Percentiles rank a stretch among this genome's conserved stretches.
These are phyloP conservation scores for Pasiphila rectangulata DNA, from an alignment of 2,888 invertebrate species.

Conservation along the genomic window DNA sequence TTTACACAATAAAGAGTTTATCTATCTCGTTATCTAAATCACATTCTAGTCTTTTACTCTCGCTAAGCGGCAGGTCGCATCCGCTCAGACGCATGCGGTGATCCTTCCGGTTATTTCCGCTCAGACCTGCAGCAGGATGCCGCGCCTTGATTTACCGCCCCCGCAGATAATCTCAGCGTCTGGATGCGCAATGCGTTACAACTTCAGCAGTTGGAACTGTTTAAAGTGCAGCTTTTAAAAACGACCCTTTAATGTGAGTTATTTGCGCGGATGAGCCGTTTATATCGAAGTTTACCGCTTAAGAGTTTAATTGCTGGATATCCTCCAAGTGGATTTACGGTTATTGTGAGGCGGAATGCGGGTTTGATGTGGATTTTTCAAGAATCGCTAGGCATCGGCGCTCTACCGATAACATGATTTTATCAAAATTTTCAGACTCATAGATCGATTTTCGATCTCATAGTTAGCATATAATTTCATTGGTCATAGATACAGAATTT, in stretches of 20 bases:
- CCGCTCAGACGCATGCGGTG: neutral
- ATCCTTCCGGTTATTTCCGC: too few relatives aligned
- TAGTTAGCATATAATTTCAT: too few relatives aligned
- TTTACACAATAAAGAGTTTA: too few relatives aligned
- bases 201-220: constrained; percentile 26
- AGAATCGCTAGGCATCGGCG: neutral
- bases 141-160: neutral
- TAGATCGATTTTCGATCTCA: too few relatives aligned
- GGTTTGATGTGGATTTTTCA: neutral
- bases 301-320: constrained; percentile 27
- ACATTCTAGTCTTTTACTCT: too few relatives aligned
- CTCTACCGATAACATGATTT: too few relatives aligned
- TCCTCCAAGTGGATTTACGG: constrained; percentile 18
- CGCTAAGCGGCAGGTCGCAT: too few relatives aligned
- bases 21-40: too few relatives aligned
- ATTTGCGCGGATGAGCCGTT: constrained; percentile 22
- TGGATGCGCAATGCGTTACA: constrained; percentile 21
- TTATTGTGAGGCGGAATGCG: constrained; percentile 9
- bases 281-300: constrained; percentile 24
- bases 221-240: constrained; percentile 28
- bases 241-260: constrained; percentile 26
- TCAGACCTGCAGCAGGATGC: neutral
- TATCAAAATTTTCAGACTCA: too few relatives aligned
- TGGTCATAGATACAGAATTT: too few relatives aligned
- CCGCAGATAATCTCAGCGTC: constrained; percentile 1